phyloP scores from a whole-genome alignment of 2,888 invertebrate genomes.

The Microdon myrmicae region DNA sequence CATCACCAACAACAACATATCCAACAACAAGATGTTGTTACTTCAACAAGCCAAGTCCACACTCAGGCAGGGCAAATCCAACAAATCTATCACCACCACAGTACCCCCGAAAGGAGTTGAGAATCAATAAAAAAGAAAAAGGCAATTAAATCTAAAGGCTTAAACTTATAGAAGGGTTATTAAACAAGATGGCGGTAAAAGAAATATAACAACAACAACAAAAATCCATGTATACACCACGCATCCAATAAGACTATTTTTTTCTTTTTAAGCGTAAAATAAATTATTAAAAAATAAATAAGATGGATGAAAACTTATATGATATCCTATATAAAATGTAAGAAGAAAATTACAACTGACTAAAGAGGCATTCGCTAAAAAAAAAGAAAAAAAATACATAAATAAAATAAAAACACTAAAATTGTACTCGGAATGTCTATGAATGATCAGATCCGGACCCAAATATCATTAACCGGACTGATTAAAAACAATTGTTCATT shows the following conservation, averaged over 20 bases:
- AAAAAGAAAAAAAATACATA: not conserved
- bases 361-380: constrained; percentile 11
- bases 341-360: too few relatives aligned
- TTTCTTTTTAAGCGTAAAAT: not conserved
- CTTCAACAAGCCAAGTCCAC: constrained; percentile 64
- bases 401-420: not conserved
- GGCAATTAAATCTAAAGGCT: constrained; percentile 64
- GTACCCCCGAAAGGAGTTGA: constrained; percentile 67
- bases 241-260: not conserved
- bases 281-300: not conserved
- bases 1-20: constrained; percentile 62
- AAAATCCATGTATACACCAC: not conserved
- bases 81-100: constrained; percentile 66
- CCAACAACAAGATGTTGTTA: constrained; percentile 64
- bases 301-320: too few relatives aligned
- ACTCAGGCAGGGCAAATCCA: constrained; percentile 61
- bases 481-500: not conserved
- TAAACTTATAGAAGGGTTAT: constrained; percentile 41
- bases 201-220: constrained; percentile 1
- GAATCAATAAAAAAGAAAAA: constrained; percentile 65
- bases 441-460: too few relatives aligned
- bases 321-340: too few relatives aligned
- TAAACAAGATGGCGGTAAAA: not conserved
- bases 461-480: too few relatives aligned
- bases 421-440: too few relatives aligned